Percentiles rank a stretch among this genome's conserved stretches.
phyloP scores from a whole-genome alignment of 64 coral and sea anemone genomes.

The Catalaphyllia jardinei region DNA sequence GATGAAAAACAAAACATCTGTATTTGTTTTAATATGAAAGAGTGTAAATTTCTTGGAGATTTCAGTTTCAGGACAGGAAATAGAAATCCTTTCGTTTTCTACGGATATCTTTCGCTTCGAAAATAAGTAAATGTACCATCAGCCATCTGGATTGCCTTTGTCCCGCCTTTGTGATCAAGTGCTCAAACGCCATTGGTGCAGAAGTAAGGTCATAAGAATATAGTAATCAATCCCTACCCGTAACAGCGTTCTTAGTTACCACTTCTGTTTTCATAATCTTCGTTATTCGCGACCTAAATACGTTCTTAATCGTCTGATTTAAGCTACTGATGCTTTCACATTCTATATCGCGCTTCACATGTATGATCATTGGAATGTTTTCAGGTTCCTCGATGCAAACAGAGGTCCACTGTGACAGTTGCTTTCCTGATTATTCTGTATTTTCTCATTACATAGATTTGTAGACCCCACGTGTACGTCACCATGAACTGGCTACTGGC shows the following conservation, averaged over 20 bases:
- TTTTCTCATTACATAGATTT: conserved; percentile 51
- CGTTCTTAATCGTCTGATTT: background rate
- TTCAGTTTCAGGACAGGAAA: background rate
- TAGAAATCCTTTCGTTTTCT: background rate
- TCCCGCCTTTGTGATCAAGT: conserved; percentile 9
- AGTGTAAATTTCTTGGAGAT: background rate
- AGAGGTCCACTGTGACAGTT: background rate
- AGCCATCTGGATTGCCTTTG: conserved; percentile 14
- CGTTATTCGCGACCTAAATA: background rate
- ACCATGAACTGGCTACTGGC: conserved; percentile 65
- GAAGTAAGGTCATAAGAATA: conserved; percentile 6
- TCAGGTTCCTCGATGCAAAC: background rate
- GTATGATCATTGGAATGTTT: background rate
- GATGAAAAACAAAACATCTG: background rate
- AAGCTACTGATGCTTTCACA: background rate
- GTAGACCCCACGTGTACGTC: conserved; percentile 84
- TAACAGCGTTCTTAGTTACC: background rate
- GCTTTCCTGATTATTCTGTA: background rate
- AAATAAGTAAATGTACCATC: conserved; percentile 1
- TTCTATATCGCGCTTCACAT: no score
- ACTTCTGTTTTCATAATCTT: background rate
- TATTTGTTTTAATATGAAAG: background rate
- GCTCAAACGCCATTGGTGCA: conserved; percentile 39
- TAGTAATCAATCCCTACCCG: background rate
- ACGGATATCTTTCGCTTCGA: background rate